Evolutionary conservation across 2,113 vertebrate genomes (phyloP).

Genomic region (Hippocampus mohnikei): DNA sequence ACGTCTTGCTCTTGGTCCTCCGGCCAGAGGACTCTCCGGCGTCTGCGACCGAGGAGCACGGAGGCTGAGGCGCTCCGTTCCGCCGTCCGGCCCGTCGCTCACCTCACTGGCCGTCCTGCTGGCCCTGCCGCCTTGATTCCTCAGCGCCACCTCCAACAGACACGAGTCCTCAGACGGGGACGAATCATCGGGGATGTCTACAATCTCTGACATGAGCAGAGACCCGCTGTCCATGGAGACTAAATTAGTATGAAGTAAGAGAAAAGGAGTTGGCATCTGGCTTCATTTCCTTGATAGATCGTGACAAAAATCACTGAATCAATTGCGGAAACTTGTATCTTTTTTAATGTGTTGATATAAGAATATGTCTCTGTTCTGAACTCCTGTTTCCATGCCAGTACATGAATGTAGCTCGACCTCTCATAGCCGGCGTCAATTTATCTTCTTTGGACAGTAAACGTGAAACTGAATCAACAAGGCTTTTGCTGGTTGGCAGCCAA

Average conservation of each 20-base stretch:
- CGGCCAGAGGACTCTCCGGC: slow-evolving; percentile 64
- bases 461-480: too few relatives aligned
- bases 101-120: slow-evolving; percentile 36
- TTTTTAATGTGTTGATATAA: too few relatives aligned
- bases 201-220: slow-evolving; percentile 88
- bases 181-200: slow-evolving; percentile 90
- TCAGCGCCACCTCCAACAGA: slow-evolving; percentile 81
- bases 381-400: not conserved
- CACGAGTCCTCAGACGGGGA: slow-evolving; percentile 95
- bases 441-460: too few relatives aligned
- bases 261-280: not conserved
- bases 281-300: not conserved
- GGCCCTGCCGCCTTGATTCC: slow-evolving; percentile 50
- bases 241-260: slow-evolving; percentile 29
- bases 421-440: too few relatives aligned
- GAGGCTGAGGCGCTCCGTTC: slow-evolving; percentile 77
- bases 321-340: not conserved
- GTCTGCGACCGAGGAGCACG: slow-evolving; percentile 76
- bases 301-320: not conserved
- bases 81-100: slow-evolving; percentile 45
- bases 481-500: too few relatives aligned
- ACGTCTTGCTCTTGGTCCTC: slow-evolving; percentile 72
- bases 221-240: slow-evolving; percentile 94
- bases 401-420: too few relatives aligned
- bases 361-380: too few relatives aligned